These are phyloP conservation scores for Lagenorhynchus albirostris DNA, from an alignment of 2,113 vertebrate genomes.

Conservation along the genomic window DNA sequence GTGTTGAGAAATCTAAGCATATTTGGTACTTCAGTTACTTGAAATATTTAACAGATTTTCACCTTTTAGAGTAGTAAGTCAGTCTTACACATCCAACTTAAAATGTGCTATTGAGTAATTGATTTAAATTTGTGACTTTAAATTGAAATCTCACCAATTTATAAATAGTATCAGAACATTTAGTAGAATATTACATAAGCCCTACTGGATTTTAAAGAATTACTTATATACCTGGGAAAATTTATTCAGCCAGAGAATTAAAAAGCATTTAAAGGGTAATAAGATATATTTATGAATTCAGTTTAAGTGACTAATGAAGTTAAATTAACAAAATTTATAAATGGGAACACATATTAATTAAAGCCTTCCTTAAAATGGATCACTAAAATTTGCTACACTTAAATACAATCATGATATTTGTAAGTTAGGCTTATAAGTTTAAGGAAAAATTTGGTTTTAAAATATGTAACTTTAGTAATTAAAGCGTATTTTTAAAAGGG, in stretches of 20 bases:
- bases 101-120: neutral
- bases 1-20: neutral
- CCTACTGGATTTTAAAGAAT: neutral
- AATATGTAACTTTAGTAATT: neutral
- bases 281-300: neutral
- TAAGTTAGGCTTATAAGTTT: neutral
- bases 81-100: neutral
- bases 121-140: neutral
- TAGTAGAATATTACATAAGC: neutral
- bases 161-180: neutral
- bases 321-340: neutral
- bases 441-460: neutral
- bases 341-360: neutral
- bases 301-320: neutral
- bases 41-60: slow-evolving; percentile 1
- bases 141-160: neutral
- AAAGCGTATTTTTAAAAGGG: neutral
- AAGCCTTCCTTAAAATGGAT: neutral
- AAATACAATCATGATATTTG: neutral
- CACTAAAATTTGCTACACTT: neutral
- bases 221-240: neutral
- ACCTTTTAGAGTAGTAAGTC: neutral
- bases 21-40: neutral
- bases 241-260: neutral
- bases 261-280: neutral